phyloP scores from a whole-genome alignment of 2,888 invertebrate species.

The Mechanitis mazaeus region DNA sequence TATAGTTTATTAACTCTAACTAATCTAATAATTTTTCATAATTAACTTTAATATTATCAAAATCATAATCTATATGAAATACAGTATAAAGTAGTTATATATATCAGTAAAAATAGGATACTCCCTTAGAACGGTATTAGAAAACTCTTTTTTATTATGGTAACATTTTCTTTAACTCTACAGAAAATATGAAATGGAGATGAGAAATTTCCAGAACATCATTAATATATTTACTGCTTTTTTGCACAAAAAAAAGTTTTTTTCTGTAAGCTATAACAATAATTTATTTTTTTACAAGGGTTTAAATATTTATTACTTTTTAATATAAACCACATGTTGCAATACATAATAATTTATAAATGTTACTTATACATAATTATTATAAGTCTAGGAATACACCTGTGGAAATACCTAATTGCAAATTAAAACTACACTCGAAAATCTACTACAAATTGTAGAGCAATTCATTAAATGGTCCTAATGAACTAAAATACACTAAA shows the following conservation, averaged over 20 bases:
- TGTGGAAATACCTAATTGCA: constrained; percentile 21
- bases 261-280: too few relatives aligned
- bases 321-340: background rate
- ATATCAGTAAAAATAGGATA: constrained; percentile 6
- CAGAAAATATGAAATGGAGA: too few relatives aligned
- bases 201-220: too few relatives aligned
- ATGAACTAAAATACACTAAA: too few relatives aligned
- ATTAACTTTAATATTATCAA: background rate
- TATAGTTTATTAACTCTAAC: constrained; percentile 10
- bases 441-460: background rate
- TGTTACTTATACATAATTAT: constrained; percentile 7
- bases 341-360: background rate
- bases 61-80: background rate
- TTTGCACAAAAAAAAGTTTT: too few relatives aligned
- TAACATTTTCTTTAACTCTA: too few relatives aligned
- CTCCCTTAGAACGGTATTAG: background rate
- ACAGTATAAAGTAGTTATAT: background rate
- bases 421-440: constrained; percentile 10
- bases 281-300: background rate
- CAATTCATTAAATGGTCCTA: too few relatives aligned
- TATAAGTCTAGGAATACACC: constrained; percentile 25
- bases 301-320: background rate
- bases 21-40: constrained; percentile 4
- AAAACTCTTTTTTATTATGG: background rate
- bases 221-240: too few relatives aligned